phyloP scores from a whole-genome alignment of 2,797 vertebrate species.

The Myotis planiceps region DNA sequence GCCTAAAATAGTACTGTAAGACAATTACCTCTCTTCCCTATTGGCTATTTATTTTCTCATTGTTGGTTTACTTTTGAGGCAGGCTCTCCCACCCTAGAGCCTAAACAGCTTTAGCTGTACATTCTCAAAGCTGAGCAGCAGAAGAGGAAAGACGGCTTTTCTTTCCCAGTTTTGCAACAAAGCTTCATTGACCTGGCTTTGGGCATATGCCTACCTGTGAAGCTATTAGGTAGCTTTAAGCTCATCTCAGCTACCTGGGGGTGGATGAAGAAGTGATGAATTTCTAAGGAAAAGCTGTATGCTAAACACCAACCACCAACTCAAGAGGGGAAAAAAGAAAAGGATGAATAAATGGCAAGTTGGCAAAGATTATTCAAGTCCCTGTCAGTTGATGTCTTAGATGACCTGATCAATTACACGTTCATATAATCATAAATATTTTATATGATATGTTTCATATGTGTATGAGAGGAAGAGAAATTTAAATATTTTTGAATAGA shows the following conservation, averaged over 20 bases:
- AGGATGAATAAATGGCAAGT: background rate
- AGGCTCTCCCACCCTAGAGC: background rate
- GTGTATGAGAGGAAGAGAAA: background rate
- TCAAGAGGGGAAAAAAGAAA: background rate
- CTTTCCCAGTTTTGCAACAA: too few relatives aligned
- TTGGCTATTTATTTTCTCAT: background rate
- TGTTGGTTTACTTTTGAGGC: background rate
- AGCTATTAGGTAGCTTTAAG: too few relatives aligned
- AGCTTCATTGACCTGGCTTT: too few relatives aligned
- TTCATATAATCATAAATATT: background rate
- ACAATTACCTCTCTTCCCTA: background rate
- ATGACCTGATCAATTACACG: background rate
- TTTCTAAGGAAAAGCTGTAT: background rate
- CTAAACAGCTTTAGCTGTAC: background rate
- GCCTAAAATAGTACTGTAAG: background rate
- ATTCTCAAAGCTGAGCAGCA: background rate
- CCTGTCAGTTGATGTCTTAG: background rate
- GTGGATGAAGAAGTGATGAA: background rate
- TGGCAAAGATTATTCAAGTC: background rate
- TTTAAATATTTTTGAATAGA: background rate
- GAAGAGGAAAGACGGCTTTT: background rate
- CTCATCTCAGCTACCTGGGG: too few relatives aligned
- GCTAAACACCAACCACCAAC: background rate
- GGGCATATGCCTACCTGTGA: too few relatives aligned
- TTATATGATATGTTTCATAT: background rate